These are phyloP conservation scores for Pseudoatta argentina DNA, from an alignment of 1,140 invertebrate species.

Conservation along the genomic window DNA sequence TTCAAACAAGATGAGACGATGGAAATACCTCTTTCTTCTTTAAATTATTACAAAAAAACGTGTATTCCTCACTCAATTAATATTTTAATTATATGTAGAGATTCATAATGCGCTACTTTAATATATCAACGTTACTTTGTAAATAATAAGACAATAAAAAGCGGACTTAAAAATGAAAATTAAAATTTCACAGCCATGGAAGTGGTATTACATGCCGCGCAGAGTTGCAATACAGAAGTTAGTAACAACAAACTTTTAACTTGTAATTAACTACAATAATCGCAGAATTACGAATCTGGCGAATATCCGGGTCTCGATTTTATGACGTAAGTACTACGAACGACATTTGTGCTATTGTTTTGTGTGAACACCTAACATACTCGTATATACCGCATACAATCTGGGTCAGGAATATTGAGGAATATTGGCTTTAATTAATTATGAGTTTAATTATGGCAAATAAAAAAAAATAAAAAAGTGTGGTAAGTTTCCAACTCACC, in stretches of 20 bases:
- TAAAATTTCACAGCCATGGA: neutral
- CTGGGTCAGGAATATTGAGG: neutral
- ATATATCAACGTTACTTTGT: neutral
- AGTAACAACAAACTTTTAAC: constrained; percentile 47
- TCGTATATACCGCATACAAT: neutral
- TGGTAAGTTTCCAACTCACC: neutral
- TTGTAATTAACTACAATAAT: constrained; percentile 51
- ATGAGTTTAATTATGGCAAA: neutral
- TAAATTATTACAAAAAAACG: neutral
- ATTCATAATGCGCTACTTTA: neutral
- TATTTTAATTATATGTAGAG: constrained; percentile 5
- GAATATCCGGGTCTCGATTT: constrained; percentile 39
- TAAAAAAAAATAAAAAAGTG: neutral
- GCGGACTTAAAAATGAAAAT: neutral
- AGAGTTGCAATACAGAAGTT: constrained; percentile 15
- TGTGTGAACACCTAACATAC: neutral
- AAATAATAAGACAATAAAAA: constrained; percentile 15
- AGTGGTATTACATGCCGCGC: constrained; percentile 22
- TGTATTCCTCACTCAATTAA: neutral
- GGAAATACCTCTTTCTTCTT: neutral
- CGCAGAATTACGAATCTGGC: constrained; percentile 45
- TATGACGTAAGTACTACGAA: constrained; percentile 41
- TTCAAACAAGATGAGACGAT: neutral
- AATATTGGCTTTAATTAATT: constrained; percentile 8
- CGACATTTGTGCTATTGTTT: constrained; percentile 25